Conservation (phyloP, 1,140 invertebrate species). For the Halictus rubicundus region DNA sequence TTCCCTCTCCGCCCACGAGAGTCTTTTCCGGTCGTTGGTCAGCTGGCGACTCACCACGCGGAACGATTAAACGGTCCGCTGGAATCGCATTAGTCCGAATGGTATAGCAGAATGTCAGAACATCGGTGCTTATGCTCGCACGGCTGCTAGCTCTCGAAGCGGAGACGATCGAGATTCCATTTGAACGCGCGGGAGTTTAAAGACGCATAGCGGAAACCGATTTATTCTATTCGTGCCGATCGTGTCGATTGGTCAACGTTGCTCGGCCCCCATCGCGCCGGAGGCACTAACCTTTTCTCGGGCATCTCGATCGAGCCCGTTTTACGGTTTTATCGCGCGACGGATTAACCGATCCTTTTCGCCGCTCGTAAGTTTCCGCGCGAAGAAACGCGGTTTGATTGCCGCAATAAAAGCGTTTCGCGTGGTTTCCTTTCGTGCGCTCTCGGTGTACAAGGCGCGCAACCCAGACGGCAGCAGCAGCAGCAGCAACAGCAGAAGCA, state of each 20-base stretch:
- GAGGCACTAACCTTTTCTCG: neutral
- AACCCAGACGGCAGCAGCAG: neutral
- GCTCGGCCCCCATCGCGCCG: neutral
- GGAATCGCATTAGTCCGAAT: slow-evolving; percentile 14
- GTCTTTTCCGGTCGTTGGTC: slow-evolving; percentile 38
- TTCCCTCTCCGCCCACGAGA: slow-evolving; percentile 20
- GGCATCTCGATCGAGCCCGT: slow-evolving; percentile 17
- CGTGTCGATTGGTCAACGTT: neutral
- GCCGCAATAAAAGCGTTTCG: slow-evolving; percentile 61
- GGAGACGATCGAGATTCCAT: no score
- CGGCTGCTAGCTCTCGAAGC: no score
- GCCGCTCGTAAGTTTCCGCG: slow-evolving; percentile 42
- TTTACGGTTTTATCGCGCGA: slow-evolving; percentile 57
- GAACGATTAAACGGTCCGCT: slow-evolving; percentile 45
- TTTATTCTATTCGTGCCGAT: slow-evolving; percentile 38
- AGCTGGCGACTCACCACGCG: slow-evolving; percentile 34
- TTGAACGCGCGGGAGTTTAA: neutral
- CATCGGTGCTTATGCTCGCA: neutral
- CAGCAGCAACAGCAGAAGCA: no score
- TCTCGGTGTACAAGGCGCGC: neutral
- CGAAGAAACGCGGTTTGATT: slow-evolving; percentile 55
- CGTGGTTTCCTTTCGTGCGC: slow-evolving; percentile 56
- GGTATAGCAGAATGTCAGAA: slow-evolving; percentile 27
- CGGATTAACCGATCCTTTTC: slow-evolving; percentile 47
- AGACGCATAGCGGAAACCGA: slow-evolving; percentile 59